Evolutionary conservation across 2,113 vertebrate genomes (phyloP), one percentile per base, ranked within the genome.

Genomic region (Rhabdomys dilectus): DNA sequence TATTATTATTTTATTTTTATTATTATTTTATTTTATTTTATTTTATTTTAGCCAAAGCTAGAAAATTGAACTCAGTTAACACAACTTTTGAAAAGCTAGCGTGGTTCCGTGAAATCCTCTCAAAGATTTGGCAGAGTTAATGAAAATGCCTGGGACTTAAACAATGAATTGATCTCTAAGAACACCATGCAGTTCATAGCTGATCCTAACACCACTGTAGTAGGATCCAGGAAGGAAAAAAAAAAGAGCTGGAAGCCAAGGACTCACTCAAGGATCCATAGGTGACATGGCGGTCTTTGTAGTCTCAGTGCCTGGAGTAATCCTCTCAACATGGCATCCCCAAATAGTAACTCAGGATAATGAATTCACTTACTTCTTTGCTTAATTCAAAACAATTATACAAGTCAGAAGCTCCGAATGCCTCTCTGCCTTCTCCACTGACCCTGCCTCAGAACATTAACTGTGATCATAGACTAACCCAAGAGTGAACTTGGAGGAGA

Each of bases 361-460:
- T n/a, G 34, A 93, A 45, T 29, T 72, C 19, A 75, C 48, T 89
- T 62, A 31, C 21, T 13, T 42, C 16, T 84, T 95, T 58, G 31
- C 89, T 88, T 89, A 75, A 77, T 48, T 93, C 82, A 89, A 96
- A 97, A 96, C 73, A 92, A 98, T 77, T 94, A 77, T 66, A 92
- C 5, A 78, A 0, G 3, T n/a, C 91, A 88, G 36, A 62, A 13
- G 80, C 92, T 90, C 75, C 31, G 81, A 78, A 93, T 97, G 89
- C 17, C 94, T 89, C 80, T 92, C 88, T 97, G 82, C 53, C 53
- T 53, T n/a, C 51, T 97, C 95, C 97, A 95, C 96, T 97, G 97
- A 97, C 93, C 87, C 86, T 84, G 96, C 97, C 98, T 97, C 97
- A 97, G 97, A 97, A 97, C 88, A 97, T 98, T 97, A 98, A 97